Evolutionary conservation across 1,140 invertebrate species (phyloP), one percentile per base, ranked within the genome.

Genomic region (Heliothis virescens): DNA sequence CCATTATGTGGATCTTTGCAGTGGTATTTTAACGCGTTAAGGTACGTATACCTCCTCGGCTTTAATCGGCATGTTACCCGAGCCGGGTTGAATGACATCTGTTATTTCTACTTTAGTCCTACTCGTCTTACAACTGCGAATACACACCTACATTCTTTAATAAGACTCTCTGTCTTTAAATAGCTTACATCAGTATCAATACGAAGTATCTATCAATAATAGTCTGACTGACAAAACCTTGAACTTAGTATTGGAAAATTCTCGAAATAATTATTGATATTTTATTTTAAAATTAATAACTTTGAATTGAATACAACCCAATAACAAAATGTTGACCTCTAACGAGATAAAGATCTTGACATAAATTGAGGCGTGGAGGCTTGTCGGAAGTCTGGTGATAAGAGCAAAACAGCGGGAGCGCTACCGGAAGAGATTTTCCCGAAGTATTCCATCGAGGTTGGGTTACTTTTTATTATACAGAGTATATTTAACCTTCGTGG

Each of bases 401-500:
- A 47, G 41, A 48, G 47, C 48, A 41, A 48, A 16, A 4, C 47
- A 65, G 21, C 53, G 60, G 73, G 73, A 9, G 60, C 11, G 21
- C 12, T 52, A 55, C 74, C 74, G 74, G 74, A 77, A 77, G 72
- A 75, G 47, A 47, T 75, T 41, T 48, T 1, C 26, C 47, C 18
- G 41, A n/a, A 50, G 16, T n/a, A 62, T 75, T n/a, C 41, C 18
- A 75, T n/a, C 13, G 41, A 75, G 72, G 72, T 50, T 75, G 41
- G 34, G 21, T n/a, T 4, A 47, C 34, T 73, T 57, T 18, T 63
- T 76, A 75, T 48, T 48, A 50, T 16, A 52, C 18, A 75, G 47
- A 63, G 26, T 21, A 18, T 63, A 63, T 75, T 75, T 63, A 82
- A 82, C 81, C 81, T 82, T 82, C 57, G 10, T 34, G 18, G 65